These are phyloP conservation scores for Tetranychus truncatus DNA, from an alignment of 2,888 invertebrate species.

Conservation along the genomic window DNA sequence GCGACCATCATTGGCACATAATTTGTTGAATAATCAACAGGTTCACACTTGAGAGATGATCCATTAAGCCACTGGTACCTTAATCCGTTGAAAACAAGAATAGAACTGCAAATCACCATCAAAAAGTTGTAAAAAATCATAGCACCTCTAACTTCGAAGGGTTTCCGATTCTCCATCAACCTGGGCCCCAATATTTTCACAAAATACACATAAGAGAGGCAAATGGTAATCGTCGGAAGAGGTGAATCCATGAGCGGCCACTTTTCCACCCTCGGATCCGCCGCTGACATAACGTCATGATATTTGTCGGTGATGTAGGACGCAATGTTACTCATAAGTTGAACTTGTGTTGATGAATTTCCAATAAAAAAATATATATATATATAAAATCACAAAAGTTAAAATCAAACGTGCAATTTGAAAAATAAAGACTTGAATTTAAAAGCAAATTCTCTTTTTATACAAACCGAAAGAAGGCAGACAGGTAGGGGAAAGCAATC, in stretches of 20 bases:
- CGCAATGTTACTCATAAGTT: background rate
- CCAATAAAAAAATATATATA: too few species aligned
- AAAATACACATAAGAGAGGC: slow-evolving; percentile 25
- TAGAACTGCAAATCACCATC: slow-evolving; percentile 52
- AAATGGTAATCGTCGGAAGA: slow-evolving; percentile 25
- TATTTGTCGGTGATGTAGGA: background rate
- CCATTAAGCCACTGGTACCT: slow-evolving; percentile 4
- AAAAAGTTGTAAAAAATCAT: slow-evolving; percentile 70
- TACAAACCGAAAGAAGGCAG: background rate
- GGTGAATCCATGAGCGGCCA: slow-evolving; percentile 26
- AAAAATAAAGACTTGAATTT: background rate
- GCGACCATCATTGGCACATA: slow-evolving; percentile 55
- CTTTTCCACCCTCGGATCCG: slow-evolving; percentile 32
- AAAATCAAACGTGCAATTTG: background rate
- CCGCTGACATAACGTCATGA: slow-evolving; percentile 5
- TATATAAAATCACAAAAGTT: too few species aligned
- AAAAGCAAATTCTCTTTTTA: background rate
- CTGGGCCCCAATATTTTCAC: slow-evolving; percentile 49
- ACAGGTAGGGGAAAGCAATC: background rate
- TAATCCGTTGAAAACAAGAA: slow-evolving; percentile 34
- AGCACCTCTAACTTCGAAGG: slow-evolving; percentile 56
- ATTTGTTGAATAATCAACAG: slow-evolving; percentile 49
- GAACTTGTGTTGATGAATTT: too few species aligned
- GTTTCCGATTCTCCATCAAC: slow-evolving; percentile 73
- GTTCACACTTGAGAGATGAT: slow-evolving; percentile 42